These are phyloP conservation scores for Andrena flavipes DNA, from an alignment of 2,888 invertebrate genomes.

Conservation along the genomic window DNA sequence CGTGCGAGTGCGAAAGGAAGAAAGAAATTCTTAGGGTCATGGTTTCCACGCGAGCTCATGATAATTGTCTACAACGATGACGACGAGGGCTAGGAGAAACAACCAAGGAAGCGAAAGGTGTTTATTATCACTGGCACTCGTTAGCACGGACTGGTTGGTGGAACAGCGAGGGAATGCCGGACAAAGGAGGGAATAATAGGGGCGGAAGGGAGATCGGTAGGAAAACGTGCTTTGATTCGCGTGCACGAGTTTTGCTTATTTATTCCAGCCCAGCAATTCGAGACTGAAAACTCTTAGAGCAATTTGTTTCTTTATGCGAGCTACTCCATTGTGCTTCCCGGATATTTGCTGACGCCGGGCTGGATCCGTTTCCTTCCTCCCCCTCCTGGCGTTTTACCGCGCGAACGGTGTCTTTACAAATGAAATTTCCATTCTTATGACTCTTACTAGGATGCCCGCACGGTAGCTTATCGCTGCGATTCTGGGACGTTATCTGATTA, in stretches of 20 bases:
- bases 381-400: slow-evolving; percentile 1
- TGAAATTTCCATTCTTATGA: slow-evolving; percentile 27
- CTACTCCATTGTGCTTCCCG: slow-evolving; percentile 43
- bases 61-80: slow-evolving; percentile 60
- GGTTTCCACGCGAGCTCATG: slow-evolving; percentile 38
- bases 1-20: neutral
- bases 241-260: slow-evolving; percentile 70
- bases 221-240: slow-evolving; percentile 67
- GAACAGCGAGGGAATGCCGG: slow-evolving; percentile 3
- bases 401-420: slow-evolving; percentile 31
- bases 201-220: slow-evolving; percentile 20
- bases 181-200: slow-evolving; percentile 1
- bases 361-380: neutral
- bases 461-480: neutral
- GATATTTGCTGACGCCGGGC: slow-evolving; percentile 40
- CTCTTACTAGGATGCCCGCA: slow-evolving; percentile 17
- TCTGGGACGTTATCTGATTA: neutral
- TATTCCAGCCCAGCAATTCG: slow-evolving; percentile 67
- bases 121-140: slow-evolving; percentile 63
- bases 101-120: slow-evolving; percentile 28
- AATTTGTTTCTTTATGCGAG: slow-evolving; percentile 59
- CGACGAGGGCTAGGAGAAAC: slow-evolving; percentile 33
- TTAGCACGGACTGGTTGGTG: slow-evolving; percentile 56
- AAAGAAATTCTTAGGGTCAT: no score
- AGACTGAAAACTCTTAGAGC: slow-evolving; percentile 60